Conservation (phyloP, 2,888 invertebrate species). For the Callimorpha dominula region DNA sequence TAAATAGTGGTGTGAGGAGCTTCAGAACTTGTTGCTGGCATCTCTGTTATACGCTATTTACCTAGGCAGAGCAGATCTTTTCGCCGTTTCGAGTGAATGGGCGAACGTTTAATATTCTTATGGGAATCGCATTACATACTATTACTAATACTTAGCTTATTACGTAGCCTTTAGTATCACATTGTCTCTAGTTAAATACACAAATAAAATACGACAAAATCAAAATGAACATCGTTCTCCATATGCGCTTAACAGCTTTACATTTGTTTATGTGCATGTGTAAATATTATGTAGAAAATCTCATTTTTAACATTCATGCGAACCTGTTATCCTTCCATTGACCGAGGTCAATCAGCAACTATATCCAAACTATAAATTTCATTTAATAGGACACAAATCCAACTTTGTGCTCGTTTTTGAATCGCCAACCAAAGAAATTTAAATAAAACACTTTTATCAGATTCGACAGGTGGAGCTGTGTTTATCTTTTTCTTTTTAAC, state of each 20-base stretch:
- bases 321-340: slow-evolving; percentile 79
- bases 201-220: slow-evolving; percentile 8
- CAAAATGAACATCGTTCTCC: slow-evolving; percentile 5
- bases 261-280: slow-evolving; percentile 47
- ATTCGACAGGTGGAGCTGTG: slow-evolving; percentile 84
- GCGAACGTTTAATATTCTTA: background rate
- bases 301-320: slow-evolving; percentile 75
- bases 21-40: slow-evolving; percentile 37
- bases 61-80: slow-evolving; percentile 31
- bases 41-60: slow-evolving; percentile 45
- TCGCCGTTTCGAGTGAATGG: slow-evolving; percentile 22
- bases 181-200: too few species aligned
- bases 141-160: background rate
- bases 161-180: background rate
- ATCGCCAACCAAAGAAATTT: slow-evolving; percentile 82
- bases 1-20: slow-evolving; percentile 44
- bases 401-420: slow-evolving; percentile 81
- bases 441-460: slow-evolving; percentile 87
- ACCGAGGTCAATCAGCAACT: slow-evolving; percentile 85
- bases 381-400: slow-evolving; percentile 87
- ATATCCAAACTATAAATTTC: slow-evolving; percentile 85
- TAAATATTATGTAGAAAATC: slow-evolving; percentile 56
- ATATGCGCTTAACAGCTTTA: slow-evolving; percentile 29
- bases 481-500: slow-evolving; percentile 75
- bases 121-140: background rate